Percentiles rank a stretch among this genome's conserved stretches.
Evolutionary conservation across 2,113 vertebrate species (phyloP).

Genomic region (Pelobates fuscus): DNA sequence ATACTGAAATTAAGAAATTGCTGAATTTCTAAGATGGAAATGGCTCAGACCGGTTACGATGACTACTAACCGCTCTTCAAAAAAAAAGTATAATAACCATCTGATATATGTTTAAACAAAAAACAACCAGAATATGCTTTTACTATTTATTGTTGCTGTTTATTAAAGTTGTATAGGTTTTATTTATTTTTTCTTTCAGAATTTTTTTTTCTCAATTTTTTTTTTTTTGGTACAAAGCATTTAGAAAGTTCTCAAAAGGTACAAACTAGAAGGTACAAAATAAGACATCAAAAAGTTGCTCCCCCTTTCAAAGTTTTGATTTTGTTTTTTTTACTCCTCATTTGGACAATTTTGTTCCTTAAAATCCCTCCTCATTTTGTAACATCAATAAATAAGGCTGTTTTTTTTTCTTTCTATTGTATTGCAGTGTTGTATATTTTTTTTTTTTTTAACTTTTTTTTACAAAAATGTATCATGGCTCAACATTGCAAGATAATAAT

Average conservation of each 20-base stretch:
- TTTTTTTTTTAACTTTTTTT: slow-evolving; percentile 69
- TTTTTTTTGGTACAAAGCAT: slow-evolving; percentile 93
- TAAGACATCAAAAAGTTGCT: slow-evolving; percentile 70
- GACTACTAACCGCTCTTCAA: background rate
- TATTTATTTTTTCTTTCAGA: slow-evolving; percentile 58
- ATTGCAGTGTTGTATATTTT: slow-evolving; percentile 81
- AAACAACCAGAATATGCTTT: slow-evolving; percentile 3
- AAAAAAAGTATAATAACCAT: background rate
- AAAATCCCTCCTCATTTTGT: slow-evolving; percentile 76
- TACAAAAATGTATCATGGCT: slow-evolving; percentile 90
- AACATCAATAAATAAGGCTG: slow-evolving; percentile 92
- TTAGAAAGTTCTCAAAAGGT: slow-evolving; percentile 88
- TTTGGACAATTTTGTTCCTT: slow-evolving; percentile 76
- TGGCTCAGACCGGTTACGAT: slow-evolving; percentile 37
- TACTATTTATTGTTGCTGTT: background rate
- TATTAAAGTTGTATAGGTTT: slow-evolving; percentile 1
- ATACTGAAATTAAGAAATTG: background rate
- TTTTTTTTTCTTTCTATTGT: slow-evolving; percentile 76
- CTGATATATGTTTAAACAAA: slow-evolving; percentile 22
- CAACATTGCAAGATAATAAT: slow-evolving; percentile 94
- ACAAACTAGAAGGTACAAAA: slow-evolving; percentile 82
- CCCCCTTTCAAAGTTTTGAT: slow-evolving; percentile 48
- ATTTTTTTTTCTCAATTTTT: slow-evolving; percentile 63
- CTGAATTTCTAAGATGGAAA: slow-evolving; percentile 22
- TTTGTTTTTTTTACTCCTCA: slow-evolving; percentile 64